Evolutionary conservation across 2,888 invertebrate species (phyloP).

Genomic region (Pycnomerus fuliginosus): DNA sequence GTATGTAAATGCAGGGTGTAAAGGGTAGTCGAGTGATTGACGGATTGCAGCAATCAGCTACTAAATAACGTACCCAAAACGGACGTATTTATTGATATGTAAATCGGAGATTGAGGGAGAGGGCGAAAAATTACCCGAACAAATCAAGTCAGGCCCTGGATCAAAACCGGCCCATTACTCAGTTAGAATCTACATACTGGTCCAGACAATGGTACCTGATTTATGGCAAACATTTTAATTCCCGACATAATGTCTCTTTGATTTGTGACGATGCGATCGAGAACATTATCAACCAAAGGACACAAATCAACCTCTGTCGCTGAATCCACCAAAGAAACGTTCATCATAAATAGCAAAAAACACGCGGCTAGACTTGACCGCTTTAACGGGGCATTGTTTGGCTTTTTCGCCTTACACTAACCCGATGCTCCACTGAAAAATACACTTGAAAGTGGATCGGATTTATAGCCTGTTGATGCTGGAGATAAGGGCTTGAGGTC

Average conservation of each 20-base stretch:
- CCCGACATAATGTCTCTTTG: slow-evolving; percentile 53
- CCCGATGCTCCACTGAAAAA: no score
- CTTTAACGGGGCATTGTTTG: no score
- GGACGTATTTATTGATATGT: slow-evolving; percentile 21
- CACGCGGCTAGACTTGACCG: no score
- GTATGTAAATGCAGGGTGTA: slow-evolving; percentile 31
- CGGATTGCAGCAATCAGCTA: slow-evolving; percentile 31
- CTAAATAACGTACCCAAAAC: slow-evolving; percentile 27
- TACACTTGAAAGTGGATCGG: no score
- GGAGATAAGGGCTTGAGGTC: no score
- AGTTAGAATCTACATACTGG: slow-evolving; percentile 51
- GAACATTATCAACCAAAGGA: slow-evolving; percentile 49
- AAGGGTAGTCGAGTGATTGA: slow-evolving; percentile 32
- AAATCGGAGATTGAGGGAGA: slow-evolving; percentile 8
- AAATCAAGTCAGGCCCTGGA: background rate
- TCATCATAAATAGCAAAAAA: slow-evolving; percentile 42
- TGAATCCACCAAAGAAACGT: slow-evolving; percentile 34
- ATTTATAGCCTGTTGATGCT: no score
- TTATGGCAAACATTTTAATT: slow-evolving; percentile 52
- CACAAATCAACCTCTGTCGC: slow-evolving; percentile 47
- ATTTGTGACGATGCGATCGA: slow-evolving; percentile 52
- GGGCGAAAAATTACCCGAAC: slow-evolving; percentile 6
- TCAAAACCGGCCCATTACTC: slow-evolving; percentile 39
- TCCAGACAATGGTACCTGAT: slow-evolving; percentile 52
- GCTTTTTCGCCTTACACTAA: no score